phyloP scores from a whole-genome alignment of 2,888 invertebrate genomes.

The Dryobota labecula region DNA sequence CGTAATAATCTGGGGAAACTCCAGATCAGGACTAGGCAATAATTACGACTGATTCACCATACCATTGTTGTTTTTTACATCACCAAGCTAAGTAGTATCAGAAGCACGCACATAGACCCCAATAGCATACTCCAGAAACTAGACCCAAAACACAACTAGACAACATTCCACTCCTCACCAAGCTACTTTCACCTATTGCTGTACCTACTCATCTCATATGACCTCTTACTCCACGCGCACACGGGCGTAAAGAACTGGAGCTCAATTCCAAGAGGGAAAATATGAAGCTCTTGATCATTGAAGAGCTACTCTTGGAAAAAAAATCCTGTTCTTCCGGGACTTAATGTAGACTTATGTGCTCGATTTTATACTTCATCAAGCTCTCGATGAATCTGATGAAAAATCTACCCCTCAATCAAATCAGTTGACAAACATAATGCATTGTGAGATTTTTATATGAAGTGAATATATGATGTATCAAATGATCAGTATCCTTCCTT shows the following conservation, averaged over 20 bases:
- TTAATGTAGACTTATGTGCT: background rate
- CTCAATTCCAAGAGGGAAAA: background rate
- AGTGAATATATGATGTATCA: background rate
- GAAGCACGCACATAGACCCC: slow-evolving; percentile 52
- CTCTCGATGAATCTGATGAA: background rate
- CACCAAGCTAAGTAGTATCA: slow-evolving; percentile 27
- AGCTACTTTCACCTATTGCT: slow-evolving; percentile 55
- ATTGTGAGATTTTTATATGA: background rate
- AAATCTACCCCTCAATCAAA: background rate
- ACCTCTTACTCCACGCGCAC: slow-evolving; percentile 3
- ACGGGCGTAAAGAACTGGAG: slow-evolving; percentile 5
- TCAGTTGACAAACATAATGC: background rate
- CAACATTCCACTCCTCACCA: slow-evolving; percentile 63
- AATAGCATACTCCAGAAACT: slow-evolving; percentile 43
- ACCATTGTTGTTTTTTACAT: slow-evolving; percentile 45
- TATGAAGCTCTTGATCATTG: background rate
- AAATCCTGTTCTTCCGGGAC: background rate
- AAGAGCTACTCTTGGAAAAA: background rate
- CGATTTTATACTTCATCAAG: background rate
- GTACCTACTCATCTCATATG: slow-evolving; percentile 15
- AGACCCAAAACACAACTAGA: slow-evolving; percentile 56
- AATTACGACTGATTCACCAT: background rate
- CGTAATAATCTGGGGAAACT: no score
- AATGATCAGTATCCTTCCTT: background rate
- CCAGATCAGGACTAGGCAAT: background rate